These are phyloP conservation scores for Creontiades dilutus DNA, from an alignment of 2,888 invertebrate species.

Conservation along the genomic window DNA sequence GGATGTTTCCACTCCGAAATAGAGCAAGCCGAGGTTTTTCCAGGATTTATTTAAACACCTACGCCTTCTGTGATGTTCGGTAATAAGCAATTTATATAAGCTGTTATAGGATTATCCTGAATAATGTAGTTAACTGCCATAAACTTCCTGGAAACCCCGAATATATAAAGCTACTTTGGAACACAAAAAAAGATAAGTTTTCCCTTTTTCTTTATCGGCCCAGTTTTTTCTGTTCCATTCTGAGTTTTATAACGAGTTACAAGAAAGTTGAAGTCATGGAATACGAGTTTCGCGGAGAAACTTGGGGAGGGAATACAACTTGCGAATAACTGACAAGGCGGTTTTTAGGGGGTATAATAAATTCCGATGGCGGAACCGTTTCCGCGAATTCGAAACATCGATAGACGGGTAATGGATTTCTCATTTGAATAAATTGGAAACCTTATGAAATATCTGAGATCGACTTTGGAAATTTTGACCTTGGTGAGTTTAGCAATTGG, in stretches of 20 bases:
- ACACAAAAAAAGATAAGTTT: not conserved
- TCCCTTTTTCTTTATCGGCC: not conserved
- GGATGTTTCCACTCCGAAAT: too few species aligned
- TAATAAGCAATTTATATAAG: constrained; percentile 5
- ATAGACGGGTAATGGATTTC: too few species aligned
- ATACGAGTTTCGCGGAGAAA: not conserved
- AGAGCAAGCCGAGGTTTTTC: too few species aligned
- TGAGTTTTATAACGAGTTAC: not conserved
- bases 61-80: not conserved
- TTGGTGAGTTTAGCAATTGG: too few species aligned
- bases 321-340: not conserved
- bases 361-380: constrained; percentile 1
- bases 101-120: not conserved
- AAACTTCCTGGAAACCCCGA: not conserved
- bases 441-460: too few species aligned
- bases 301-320: not conserved
- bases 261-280: not conserved
- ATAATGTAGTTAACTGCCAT: not conserved
- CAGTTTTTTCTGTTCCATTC: not conserved
- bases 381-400: too few species aligned
- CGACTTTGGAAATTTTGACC: too few species aligned
- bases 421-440: too few species aligned
- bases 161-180: constrained; percentile 3
- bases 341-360: not conserved
- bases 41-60: not conserved